Conservation (phyloP, 1,140 invertebrate genomes). For the Pteromalus puparum region DNA sequence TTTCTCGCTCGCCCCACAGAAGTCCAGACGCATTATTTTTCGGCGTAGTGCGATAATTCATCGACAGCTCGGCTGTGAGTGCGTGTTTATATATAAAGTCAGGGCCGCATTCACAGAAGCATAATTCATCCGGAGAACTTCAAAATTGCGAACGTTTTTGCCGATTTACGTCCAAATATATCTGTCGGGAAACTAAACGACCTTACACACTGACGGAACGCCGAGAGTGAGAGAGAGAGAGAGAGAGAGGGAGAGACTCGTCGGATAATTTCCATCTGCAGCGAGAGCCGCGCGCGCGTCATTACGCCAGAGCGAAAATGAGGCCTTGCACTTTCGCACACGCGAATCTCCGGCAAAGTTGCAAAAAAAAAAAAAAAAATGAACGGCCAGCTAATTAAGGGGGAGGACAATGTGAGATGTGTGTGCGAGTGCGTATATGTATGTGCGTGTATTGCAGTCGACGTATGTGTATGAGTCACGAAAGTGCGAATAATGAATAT, state of each 20-base stretch:
- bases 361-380: constrained; percentile 6
- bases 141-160: not conserved
- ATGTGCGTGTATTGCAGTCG: not conserved
- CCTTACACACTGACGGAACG: not conserved
- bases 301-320: not conserved
- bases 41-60: constrained; percentile 14
- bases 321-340: not conserved
- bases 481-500: not conserved
- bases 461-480: not conserved
- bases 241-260: not conserved
- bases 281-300: not conserved
- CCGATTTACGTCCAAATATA: not conserved
- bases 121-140: not conserved
- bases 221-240: not conserved
- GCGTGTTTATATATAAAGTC: not conserved
- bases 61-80: not conserved
- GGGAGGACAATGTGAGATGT: not conserved
- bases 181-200: not conserved
- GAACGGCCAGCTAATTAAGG: constrained; percentile 22
- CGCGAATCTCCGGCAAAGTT: not conserved
- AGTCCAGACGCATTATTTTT: not conserved
- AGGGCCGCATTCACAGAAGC: not conserved
- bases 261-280: not conserved
- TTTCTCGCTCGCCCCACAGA: not conserved
- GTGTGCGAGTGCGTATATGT: not conserved